Conservation (phyloP, 2,888 invertebrate species). For the Bellardia bayeri region DNA sequence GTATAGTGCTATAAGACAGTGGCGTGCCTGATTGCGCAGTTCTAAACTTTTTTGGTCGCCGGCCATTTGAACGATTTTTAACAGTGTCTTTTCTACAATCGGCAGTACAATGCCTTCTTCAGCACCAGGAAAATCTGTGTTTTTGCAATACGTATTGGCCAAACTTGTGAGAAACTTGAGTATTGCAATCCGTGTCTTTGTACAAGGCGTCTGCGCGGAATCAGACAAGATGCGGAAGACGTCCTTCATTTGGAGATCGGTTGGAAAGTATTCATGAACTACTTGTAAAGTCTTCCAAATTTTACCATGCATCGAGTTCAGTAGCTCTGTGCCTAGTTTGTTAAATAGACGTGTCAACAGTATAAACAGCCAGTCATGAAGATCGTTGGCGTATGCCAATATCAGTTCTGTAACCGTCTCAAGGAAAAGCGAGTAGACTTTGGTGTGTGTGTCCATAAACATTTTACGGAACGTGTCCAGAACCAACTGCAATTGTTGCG, state of each 20-base stretch:
- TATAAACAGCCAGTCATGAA: slow-evolving; percentile 97
- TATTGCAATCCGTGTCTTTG: slow-evolving; percentile 91
- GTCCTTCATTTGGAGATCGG: slow-evolving; percentile 88
- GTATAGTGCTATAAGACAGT: slow-evolving; percentile 93
- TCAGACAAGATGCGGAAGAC: slow-evolving; percentile 93
- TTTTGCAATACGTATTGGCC: slow-evolving; percentile 87
- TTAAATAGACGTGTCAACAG: slow-evolving; percentile 93
- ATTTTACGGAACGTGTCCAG: slow-evolving; percentile 97
- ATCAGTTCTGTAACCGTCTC: slow-evolving; percentile 97
- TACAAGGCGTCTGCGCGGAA: slow-evolving; percentile 96
- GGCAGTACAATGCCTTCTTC: slow-evolving; percentile 80
- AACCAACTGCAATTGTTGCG: slow-evolving; percentile 89
- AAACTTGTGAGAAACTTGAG: slow-evolving; percentile 90
- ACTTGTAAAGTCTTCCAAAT: slow-evolving; percentile 93
- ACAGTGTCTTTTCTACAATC: slow-evolving; percentile 87
- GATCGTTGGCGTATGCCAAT: slow-evolving; percentile 92
- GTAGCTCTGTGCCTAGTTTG: slow-evolving; percentile 95
- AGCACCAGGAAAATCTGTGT: slow-evolving; percentile 83
- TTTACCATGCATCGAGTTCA: slow-evolving; percentile 96
- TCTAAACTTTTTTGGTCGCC: slow-evolving; percentile 88
- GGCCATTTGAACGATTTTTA: slow-evolving; percentile 90
- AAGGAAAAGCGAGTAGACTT: slow-evolving; percentile 96
- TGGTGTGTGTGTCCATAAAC: slow-evolving; percentile 98
- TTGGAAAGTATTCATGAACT: slow-evolving; percentile 89
- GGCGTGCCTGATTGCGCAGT: slow-evolving; percentile 88